These are phyloP conservation scores for Caenorhabditis sp. DNA, from an alignment of 2,888 invertebrate genomes.

Conservation along the genomic window DNA sequence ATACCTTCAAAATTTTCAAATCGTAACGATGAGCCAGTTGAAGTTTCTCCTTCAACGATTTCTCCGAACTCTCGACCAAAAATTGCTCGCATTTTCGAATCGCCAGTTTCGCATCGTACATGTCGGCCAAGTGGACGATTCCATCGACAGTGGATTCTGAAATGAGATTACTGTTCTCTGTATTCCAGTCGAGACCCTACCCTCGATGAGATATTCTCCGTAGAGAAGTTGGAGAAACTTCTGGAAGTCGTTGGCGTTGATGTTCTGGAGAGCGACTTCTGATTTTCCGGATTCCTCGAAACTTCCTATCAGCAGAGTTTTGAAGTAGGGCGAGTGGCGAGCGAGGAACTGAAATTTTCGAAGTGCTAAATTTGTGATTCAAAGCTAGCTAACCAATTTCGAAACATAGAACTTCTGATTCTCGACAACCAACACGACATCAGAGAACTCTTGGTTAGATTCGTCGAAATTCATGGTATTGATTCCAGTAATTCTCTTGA, in stretches of 20 bases:
- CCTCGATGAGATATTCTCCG: background rate
- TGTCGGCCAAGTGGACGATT: background rate
- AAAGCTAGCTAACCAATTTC: background rate
- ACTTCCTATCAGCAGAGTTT: background rate
- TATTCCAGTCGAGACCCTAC: background rate
- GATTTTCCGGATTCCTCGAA: background rate
- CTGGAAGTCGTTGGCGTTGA: background rate
- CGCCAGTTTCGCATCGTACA: background rate
- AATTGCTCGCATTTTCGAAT: background rate
- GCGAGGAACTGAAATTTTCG: background rate
- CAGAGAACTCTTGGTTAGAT: background rate
- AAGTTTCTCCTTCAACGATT: background rate
- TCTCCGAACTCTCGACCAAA: background rate
- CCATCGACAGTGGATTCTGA: background rate
- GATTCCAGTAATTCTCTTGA: background rate
- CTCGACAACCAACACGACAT: conserved; percentile 1
- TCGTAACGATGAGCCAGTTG: background rate
- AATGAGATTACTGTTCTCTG: background rate
- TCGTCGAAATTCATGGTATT: conserved; percentile 2
- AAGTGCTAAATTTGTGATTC: too few species aligned
- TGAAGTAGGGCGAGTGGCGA: background rate
- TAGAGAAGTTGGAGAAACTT: background rate
- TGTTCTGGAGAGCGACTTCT: background rate
- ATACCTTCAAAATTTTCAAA: too few species aligned
- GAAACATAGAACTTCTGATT: background rate